phyloP scores from a whole-genome alignment of 2,797 vertebrate species.

The Pogoniulus pusillus region DNA sequence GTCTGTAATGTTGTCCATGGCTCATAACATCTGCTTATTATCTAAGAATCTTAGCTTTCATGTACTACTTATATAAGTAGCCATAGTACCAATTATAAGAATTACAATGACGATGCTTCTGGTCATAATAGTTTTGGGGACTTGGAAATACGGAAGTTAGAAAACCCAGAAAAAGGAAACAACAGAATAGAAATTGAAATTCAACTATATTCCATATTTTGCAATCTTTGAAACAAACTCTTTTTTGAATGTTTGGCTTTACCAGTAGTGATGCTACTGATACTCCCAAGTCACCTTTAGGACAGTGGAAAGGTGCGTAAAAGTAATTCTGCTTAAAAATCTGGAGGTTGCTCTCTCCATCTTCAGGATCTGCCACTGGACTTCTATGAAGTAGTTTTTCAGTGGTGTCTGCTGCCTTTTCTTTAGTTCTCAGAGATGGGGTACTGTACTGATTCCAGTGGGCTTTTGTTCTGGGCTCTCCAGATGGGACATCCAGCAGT shows the following conservation, averaged over 20 bases:
- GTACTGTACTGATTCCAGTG: not conserved
- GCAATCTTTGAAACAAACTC: not conserved
- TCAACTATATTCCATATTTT: not conserved
- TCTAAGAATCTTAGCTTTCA: constrained; percentile 25
- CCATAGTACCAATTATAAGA: not conserved
- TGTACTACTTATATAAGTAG: not conserved
- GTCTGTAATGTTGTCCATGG: constrained; percentile 5
- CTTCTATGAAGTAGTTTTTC: not conserved
- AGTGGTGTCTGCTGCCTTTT: not conserved
- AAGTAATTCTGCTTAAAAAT: not conserved
- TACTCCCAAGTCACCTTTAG: not conserved
- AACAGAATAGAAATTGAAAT: not conserved
- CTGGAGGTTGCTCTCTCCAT: not conserved
- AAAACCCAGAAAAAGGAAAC: not conserved
- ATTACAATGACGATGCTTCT: not conserved
- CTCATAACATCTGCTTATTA: constrained; percentile 14
- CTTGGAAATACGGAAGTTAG: not conserved
- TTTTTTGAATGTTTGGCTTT: not conserved
- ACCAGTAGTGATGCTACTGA: not conserved
- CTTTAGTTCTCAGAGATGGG: not conserved
- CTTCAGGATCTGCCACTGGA: not conserved
- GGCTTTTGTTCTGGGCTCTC: not conserved
- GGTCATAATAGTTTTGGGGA: not conserved
- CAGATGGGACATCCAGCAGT: rapidly evolving
- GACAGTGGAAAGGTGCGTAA: not conserved